Evolutionary conservation across 2,888 invertebrate species (phyloP), one percentile per base, ranked within the genome.

Genomic region (Acanthopleura granulata): DNA sequence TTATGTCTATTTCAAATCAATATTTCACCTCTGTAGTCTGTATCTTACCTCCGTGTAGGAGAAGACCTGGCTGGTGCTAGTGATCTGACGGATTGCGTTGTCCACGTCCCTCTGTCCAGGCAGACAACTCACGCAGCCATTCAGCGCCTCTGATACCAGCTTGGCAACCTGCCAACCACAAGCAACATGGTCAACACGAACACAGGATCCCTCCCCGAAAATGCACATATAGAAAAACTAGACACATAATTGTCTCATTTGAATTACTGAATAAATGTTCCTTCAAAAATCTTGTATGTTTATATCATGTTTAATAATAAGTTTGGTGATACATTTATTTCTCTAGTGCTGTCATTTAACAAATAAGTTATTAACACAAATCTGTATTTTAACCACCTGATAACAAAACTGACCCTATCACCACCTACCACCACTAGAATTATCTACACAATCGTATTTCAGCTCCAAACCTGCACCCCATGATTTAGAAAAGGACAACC

Each of bases 91-190:
- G 83, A 97, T 93, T 0, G 96, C 96, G 27, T 94, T 93, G 88
- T 98, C 98, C n/a, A 99, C 95, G 88, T 98, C 97, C 74, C 95
- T 94, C 89, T 98, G 97, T 0, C 97, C 97, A 0, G 98, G 98
- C 66, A 98, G 93, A 79, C 96, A 96, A 81, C 95, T 95, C 74
- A 98, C 93, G 81, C 94, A 94, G 80, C 92, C 93, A 83, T 93
- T 93, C 73, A 95, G 90, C 1, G 95, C 93, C 90, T 84, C 86
- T 0, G 91, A 91, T 57, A 91, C 91, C 11, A 88, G 86, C 79
- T 91, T 90, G 12, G 91, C 91, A 29, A 91, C 91, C 90, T 93
- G 90, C 0, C 71, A 74, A 79, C 3, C 1, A 57, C 22, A 57
- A 57, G 6, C 3, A 57, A 3, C 1, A 57, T 12, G 12, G 22